Percentiles rank a stretch among this genome's conserved stretches.
phyloP scores from a whole-genome alignment of 2,888 invertebrate species.

The Drosophila diplacantha region DNA sequence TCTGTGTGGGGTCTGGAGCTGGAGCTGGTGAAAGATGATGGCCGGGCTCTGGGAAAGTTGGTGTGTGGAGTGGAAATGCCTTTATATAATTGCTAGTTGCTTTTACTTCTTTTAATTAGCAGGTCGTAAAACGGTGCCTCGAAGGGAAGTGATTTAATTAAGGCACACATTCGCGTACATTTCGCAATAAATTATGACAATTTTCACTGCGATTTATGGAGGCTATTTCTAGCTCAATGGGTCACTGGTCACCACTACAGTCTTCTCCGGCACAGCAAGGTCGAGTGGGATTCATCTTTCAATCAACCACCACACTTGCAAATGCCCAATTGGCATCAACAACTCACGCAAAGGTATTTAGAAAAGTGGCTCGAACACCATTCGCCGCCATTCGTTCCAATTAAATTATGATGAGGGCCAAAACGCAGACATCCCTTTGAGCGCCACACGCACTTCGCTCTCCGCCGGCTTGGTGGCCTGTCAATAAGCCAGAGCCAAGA shows the following conservation, averaged over 20 bases:
- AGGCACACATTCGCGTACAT: slow-evolving; percentile 17
- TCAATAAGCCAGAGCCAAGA: slow-evolving; percentile 43
- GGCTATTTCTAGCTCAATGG: slow-evolving; percentile 19
- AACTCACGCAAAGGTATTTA: slow-evolving; percentile 49
- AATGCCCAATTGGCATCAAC: slow-evolving; percentile 16
- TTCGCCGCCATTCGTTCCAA: slow-evolving; percentile 39
- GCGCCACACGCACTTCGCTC: slow-evolving; percentile 40
- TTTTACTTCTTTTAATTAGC: slow-evolving; percentile 38
- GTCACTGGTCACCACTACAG: slow-evolving; percentile 13
- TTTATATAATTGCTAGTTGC: slow-evolving; percentile 38
- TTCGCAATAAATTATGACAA: slow-evolving; percentile 30
- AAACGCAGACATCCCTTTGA: slow-evolving; percentile 36
- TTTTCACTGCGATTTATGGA: slow-evolving; percentile 21
- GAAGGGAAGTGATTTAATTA: slow-evolving; percentile 38
- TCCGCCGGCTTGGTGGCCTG: slow-evolving; percentile 30
- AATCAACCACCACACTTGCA: slow-evolving; percentile 9
- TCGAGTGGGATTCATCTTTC: not conserved
- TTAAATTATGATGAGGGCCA: slow-evolving; percentile 34
- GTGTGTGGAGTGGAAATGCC: slow-evolving; percentile 18
- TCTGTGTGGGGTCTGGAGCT: slow-evolving; percentile 25
- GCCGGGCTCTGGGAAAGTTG: slow-evolving; percentile 43
- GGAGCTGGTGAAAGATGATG: slow-evolving; percentile 59
- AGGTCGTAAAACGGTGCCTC: slow-evolving; percentile 25
- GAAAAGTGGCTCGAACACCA: slow-evolving; percentile 24
- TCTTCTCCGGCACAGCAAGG: slow-evolving; percentile 1